Evolutionary conservation across 37 sponge, comb jelly and placozoan species (phyloP).

Genomic region (Lycopodina hypogea): DNA sequence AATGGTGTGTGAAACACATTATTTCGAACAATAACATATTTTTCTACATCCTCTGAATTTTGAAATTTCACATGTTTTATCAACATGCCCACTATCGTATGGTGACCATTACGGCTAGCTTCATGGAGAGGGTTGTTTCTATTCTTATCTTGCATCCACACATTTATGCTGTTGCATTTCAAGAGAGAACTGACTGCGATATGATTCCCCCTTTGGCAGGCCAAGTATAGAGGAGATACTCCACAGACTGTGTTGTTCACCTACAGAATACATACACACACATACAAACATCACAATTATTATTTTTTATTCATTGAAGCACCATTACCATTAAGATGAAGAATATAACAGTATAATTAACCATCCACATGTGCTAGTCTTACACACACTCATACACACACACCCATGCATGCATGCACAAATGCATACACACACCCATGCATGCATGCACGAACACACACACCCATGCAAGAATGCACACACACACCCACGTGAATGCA

Average conservation of each 20-base stretch:
- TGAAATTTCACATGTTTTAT: constrained; percentile 15
- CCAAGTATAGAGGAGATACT: constrained; percentile 75
- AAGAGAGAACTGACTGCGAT: constrained; percentile 62
- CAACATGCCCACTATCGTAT: constrained; percentile 57
- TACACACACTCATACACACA: too few species aligned
- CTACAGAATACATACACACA: not conserved
- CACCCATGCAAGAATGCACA: too few species aligned
- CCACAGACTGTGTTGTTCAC: constrained; percentile 45
- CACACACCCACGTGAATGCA: too few species aligned
- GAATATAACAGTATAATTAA: too few species aligned
- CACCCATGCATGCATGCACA: too few species aligned
- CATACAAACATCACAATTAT: too few species aligned
- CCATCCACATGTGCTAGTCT: too few species aligned
- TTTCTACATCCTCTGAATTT: not conserved
- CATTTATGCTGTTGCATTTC: not conserved
- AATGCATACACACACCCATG: too few species aligned
- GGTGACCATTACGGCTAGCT: constrained; percentile 63
- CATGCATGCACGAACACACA: too few species aligned
- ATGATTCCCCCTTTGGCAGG: constrained; percentile 68
- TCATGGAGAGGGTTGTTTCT: constrained; percentile 79
- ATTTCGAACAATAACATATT: not conserved
- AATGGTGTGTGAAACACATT: constrained; percentile 42
- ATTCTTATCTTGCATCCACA: constrained; percentile 51
- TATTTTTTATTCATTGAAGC: too few species aligned
- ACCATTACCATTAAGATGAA: too few species aligned